phyloP scores from a whole-genome alignment of 1,140 invertebrate genomes.

The Bombus superbus region DNA sequence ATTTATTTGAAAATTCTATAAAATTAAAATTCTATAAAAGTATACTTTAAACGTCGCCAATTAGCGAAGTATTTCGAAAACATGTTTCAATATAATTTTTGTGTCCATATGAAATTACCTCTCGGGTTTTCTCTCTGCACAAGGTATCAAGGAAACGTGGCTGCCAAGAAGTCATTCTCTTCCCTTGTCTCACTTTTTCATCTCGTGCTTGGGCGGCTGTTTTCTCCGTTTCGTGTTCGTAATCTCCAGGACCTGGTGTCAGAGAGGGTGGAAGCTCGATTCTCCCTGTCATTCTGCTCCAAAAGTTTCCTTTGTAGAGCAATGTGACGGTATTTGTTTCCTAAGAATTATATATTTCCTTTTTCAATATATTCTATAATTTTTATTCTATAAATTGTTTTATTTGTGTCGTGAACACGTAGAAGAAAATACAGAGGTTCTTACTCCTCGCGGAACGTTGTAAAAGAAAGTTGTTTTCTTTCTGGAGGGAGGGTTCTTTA shows the following conservation, averaged over 20 bases:
- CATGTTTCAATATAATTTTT: not conserved
- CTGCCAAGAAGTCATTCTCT: conserved; percentile 51
- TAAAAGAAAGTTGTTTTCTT: conserved; percentile 45
- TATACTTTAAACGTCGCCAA: not conserved
- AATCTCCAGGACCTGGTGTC: conserved; percentile 61
- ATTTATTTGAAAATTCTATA: conserved; percentile 49
- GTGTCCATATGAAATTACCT: conserved; percentile 50
- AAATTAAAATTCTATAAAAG: not conserved
- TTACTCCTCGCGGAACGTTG: conserved; percentile 53
- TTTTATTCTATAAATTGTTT: not conserved
- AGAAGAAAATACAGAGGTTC: not conserved
- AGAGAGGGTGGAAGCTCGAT: conserved; percentile 23
- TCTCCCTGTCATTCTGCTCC: conserved; percentile 69
- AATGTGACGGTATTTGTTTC: conserved; percentile 58
- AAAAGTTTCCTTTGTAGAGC: conserved; percentile 68
- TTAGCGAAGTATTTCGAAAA: not conserved
- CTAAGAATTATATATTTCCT: conserved; percentile 14
- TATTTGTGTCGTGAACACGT: not conserved
- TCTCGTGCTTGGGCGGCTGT: conserved; percentile 40
- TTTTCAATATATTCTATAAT: not conserved
- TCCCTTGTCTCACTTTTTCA: conserved; percentile 60
- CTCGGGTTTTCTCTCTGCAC: conserved; percentile 52
- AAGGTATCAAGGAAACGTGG: conserved; percentile 56
- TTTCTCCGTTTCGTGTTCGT: conserved; percentile 55
- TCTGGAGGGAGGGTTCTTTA: conserved; percentile 46